Conservation (phyloP, 2,797 vertebrate species). For the Sebastes hopkinsi region DNA sequence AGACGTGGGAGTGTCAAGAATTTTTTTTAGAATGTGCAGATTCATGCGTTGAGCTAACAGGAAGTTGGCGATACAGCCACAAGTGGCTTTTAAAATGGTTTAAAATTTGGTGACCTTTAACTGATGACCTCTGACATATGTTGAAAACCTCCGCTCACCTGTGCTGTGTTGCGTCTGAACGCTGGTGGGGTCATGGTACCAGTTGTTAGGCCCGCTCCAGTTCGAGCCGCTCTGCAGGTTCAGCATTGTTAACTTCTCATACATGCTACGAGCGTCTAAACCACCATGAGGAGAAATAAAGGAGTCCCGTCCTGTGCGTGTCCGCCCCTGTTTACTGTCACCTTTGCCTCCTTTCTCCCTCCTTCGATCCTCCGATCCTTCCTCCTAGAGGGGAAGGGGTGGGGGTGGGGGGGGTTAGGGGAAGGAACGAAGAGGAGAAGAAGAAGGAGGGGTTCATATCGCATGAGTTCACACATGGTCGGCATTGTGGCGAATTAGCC, state of each 20-base stretch:
- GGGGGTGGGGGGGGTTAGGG: not conserved
- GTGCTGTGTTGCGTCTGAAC: conserved; percentile 81
- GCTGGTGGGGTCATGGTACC: conserved; percentile 86
- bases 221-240: conserved; percentile 87
- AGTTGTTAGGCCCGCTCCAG: conserved; percentile 87
- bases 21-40: not conserved
- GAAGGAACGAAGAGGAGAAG: not conserved
- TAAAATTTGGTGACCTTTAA: not conserved
- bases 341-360: conserved; percentile 57
- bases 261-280: conserved; percentile 77
- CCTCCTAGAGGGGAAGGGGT: conserved; percentile 14
- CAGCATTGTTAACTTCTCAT: conserved; percentile 90
- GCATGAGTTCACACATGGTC: conserved; percentile 81
- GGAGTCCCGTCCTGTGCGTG: conserved; percentile 36
- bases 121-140: not conserved
- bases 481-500: conserved; percentile 81
- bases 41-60: not conserved
- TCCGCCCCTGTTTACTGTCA: conserved; percentile 50
- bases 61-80: not conserved
- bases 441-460: conserved; percentile 71
- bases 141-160: conserved; percentile 65
- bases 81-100: not conserved
- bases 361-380: conserved; percentile 40
- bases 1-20: conserved; percentile 26
- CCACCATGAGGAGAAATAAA: conserved; percentile 67